Evolutionary conservation across 2,888 invertebrate genomes (phyloP), one percentile per base, ranked within the genome.

Genomic region (Hemithea aestivaria): DNA sequence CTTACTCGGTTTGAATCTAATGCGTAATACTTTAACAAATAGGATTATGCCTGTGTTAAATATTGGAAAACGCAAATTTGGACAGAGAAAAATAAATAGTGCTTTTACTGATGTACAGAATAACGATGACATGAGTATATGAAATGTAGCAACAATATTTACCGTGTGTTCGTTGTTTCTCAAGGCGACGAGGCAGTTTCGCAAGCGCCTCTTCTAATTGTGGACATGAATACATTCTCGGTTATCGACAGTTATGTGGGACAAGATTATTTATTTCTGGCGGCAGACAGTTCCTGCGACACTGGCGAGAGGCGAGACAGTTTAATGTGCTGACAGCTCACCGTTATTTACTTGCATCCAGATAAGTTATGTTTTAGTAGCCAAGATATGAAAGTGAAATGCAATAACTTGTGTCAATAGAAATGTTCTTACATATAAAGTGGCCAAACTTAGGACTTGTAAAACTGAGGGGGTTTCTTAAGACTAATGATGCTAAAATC

Each of bases 211-310:
- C 35, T 40, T 53, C 61, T 65, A 67, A 71, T 71, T 66, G 58
- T 57, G 42, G 35, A 31, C 39, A 57, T 48, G 54, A 62, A 56
- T 65, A 70, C 65, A 69, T 56, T 67, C 45, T 47, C 51, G 50
- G 53, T 68, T 71, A 73, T 73, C 66, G 71, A 62, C 61, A 60
- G 61, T 59, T 67, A 76, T 75, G 68, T 80, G 58, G 77, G 66
- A 61, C 78, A 73, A 58, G 60, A 64, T 55, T 62, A 66, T 72
- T 70, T 80, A 78, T 79, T 79, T 77, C 62, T 70, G 64, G 64
- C 63, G 40, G 52, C 57, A 61, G 64, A 61, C 69, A 58, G 67
- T 65, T 67, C 66, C 63, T 62, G 60, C 57, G 58, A 50, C 55
- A 53, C 53, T 53, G 63, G 56, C 44, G 44, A 29, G 39, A 31